These are phyloP conservation scores for Leptopilina boulardi DNA, from an alignment of 1,140 invertebrate species.

Conservation along the genomic window DNA sequence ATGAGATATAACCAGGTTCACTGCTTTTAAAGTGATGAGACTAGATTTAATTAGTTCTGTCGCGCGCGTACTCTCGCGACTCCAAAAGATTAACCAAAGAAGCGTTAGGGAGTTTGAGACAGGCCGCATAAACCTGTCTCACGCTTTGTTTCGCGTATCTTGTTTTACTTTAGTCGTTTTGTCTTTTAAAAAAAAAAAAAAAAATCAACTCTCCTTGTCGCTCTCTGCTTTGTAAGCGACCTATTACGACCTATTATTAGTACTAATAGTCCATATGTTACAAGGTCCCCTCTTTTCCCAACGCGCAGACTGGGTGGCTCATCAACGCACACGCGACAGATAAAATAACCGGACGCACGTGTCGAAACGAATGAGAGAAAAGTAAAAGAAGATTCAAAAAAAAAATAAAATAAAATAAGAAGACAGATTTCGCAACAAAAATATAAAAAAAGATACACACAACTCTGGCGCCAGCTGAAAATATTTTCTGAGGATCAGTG, in stretches of 20 bases:
- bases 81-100: neutral
- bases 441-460: neutral
- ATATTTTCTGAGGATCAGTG: conserved; percentile 11
- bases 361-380: conserved; percentile 8
- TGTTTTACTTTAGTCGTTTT: neutral
- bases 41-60: conserved; percentile 17
- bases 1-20: neutral
- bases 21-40: neutral
- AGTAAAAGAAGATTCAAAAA: conserved; percentile 4
- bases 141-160: conserved; percentile 25
- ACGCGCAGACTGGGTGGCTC: conserved; percentile 29
- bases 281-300: too few relatives aligned
- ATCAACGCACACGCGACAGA: neutral
- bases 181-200: neutral
- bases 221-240: neutral
- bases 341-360: conserved; percentile 33
- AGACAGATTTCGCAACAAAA: neutral
- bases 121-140: conserved; percentile 29
- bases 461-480: neutral
- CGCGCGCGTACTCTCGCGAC: neutral
- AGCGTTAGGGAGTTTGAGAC: neutral
- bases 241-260: conserved; percentile 24
- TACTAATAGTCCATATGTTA: conserved; percentile 24
- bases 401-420: conserved; percentile 16
- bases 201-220: neutral